phyloP scores from a whole-genome alignment of 2,113 vertebrate species.

The Laticauda laticaudata region DNA sequence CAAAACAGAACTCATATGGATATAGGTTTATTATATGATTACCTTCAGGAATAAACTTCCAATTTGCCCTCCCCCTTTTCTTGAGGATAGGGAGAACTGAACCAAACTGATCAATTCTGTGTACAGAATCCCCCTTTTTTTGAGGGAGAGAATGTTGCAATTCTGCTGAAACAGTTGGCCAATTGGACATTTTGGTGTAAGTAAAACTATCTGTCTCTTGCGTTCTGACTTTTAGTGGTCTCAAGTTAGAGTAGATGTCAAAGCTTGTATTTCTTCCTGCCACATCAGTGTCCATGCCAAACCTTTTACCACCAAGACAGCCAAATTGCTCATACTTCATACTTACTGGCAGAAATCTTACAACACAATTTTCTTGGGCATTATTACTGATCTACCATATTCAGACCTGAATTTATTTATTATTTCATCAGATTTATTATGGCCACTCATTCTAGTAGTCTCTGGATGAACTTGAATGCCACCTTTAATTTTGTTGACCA shows the following conservation, averaged over 20 bases:
- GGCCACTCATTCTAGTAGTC: background rate
- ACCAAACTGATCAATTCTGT: background rate
- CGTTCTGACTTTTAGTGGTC: background rate
- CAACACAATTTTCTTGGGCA: background rate
- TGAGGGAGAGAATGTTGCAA: background rate
- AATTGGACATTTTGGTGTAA: background rate
- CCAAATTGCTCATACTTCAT: background rate
- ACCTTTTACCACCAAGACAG: background rate
- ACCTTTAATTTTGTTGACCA: background rate
- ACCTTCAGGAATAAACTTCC: background rate
- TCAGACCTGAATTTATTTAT: background rate
- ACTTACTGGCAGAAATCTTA: background rate
- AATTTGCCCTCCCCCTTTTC: background rate
- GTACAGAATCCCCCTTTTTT: background rate
- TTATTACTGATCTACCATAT: background rate
- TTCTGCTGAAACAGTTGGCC: background rate
- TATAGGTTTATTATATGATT: background rate
- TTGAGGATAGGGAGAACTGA: background rate
- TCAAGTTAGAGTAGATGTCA: background rate
- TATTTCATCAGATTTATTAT: background rate
- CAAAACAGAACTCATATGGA: background rate
- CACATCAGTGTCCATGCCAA: background rate
- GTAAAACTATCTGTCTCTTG: background rate
- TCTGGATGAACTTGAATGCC: background rate
- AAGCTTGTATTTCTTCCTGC: background rate